These are phyloP conservation scores for Indicator indicator DNA, from an alignment of 2,113 vertebrate genomes.

Conservation along the genomic window DNA sequence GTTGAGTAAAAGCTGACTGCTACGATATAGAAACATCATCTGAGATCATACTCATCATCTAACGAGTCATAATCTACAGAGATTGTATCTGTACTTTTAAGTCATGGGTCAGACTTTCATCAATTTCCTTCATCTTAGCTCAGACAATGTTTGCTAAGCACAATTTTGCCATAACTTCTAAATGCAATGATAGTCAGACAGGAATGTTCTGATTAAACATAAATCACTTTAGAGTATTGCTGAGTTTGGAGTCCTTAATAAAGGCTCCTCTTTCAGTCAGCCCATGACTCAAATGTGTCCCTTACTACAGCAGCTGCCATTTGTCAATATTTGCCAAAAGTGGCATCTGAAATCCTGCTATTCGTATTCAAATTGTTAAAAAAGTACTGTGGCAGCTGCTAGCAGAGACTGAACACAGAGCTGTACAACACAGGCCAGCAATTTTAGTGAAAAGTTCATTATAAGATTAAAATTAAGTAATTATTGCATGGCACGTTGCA, in stretches of 20 bases:
- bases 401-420: background rate
- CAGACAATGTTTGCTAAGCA: conserved; percentile 8
- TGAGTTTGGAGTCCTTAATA: conserved; percentile 10
- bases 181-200: background rate
- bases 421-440: background rate
- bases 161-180: conserved; percentile 2
- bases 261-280: background rate
- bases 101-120: conserved; percentile 14
- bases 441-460: background rate
- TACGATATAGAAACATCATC: background rate
- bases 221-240: background rate
- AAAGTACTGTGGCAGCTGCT: conserved; percentile 8
- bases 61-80: background rate
- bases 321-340: conserved; percentile 39
- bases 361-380: background rate
- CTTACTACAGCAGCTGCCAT: conserved; percentile 30
- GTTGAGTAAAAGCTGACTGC: conserved; percentile 16
- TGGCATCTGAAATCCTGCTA: conserved; percentile 8
- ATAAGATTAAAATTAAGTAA: background rate
- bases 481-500: background rate
- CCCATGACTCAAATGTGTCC: background rate
- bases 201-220: conserved; percentile 27
- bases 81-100: background rate
- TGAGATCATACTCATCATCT: background rate
- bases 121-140: background rate